Percentiles rank a stretch among this genome's conserved stretches.
These are phyloP conservation scores for Tachysurus fulvidraco DNA, from an alignment of 2,113 vertebrate species.

Conservation along the genomic window DNA sequence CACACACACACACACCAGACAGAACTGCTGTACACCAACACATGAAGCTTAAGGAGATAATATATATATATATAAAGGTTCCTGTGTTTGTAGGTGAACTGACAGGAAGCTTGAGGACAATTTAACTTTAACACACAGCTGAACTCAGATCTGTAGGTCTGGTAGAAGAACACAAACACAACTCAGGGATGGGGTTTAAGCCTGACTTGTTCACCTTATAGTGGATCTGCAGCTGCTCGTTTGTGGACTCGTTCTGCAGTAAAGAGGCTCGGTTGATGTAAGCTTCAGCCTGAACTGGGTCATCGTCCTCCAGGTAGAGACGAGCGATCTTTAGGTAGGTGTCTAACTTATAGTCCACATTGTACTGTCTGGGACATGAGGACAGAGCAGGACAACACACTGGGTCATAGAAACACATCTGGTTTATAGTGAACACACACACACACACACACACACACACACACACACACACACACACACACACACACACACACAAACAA, in stretches of 20 bases:
- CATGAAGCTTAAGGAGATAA: no score
- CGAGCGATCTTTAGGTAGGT: constrained; percentile 98
- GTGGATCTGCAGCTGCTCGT: constrained; percentile 97
- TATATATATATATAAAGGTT: no score
- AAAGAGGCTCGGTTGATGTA: constrained; percentile 97
- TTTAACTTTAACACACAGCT: not conserved
- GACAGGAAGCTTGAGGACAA: no score
- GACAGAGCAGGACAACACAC: not conserved
- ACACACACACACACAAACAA: no score
- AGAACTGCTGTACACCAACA: no score
- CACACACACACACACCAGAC: no score
- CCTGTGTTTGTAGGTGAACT: no score
- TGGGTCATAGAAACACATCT: no score
- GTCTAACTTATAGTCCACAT: constrained; percentile 97
- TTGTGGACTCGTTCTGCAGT: constrained; percentile 97
- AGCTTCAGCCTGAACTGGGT: constrained; percentile 96
- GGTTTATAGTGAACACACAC: no score
- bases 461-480: no score
- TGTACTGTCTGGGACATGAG: constrained; percentile 85
- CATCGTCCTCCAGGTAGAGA: constrained; percentile 94
- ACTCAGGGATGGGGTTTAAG: not conserved
- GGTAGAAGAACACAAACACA: not conserved
- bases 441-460: no score
- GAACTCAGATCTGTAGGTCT: not conserved
- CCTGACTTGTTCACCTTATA: constrained; percentile 80